Evolutionary conservation across 2,888 invertebrate species (phyloP).

Genomic region (Thera britannica): DNA sequence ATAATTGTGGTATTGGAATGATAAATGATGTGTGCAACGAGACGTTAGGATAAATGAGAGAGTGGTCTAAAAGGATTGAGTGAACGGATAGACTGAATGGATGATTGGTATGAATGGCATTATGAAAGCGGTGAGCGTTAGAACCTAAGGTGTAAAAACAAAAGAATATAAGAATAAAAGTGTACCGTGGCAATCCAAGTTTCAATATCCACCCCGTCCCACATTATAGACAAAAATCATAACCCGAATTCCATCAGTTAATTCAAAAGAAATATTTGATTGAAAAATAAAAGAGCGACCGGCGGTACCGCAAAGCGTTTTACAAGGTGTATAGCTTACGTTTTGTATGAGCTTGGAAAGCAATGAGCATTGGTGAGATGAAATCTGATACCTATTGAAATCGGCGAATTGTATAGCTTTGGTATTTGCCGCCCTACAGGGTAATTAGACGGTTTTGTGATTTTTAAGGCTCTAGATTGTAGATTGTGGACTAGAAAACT

Average conservation of each 20-base stretch:
- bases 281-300: slow-evolving; percentile 16
- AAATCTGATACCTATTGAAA: slow-evolving; percentile 65
- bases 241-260: background rate
- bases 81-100: too few species aligned
- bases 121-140: too few species aligned
- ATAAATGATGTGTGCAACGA: too few species aligned
- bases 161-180: too few species aligned
- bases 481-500: background rate
- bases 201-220: too few species aligned
- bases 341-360: slow-evolving; percentile 25
- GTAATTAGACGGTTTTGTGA: slow-evolving; percentile 9
- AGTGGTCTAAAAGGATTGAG: too few species aligned
- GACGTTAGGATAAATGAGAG: too few species aligned
- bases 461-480: background rate
- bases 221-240: background rate
- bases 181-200: too few species aligned
- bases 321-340: slow-evolving; percentile 24
- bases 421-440: slow-evolving; percentile 46
- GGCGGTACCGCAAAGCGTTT: slow-evolving; percentile 9
- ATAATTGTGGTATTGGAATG: too few species aligned
- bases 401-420: slow-evolving; percentile 61
- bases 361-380: slow-evolving; percentile 41
- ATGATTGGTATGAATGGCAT: too few species aligned
- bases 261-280: slow-evolving; percentile 24
- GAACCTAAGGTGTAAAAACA: too few species aligned